Evolutionary conservation across 2,888 invertebrate species (phyloP).

Genomic region (Horisme vitalbata): DNA sequence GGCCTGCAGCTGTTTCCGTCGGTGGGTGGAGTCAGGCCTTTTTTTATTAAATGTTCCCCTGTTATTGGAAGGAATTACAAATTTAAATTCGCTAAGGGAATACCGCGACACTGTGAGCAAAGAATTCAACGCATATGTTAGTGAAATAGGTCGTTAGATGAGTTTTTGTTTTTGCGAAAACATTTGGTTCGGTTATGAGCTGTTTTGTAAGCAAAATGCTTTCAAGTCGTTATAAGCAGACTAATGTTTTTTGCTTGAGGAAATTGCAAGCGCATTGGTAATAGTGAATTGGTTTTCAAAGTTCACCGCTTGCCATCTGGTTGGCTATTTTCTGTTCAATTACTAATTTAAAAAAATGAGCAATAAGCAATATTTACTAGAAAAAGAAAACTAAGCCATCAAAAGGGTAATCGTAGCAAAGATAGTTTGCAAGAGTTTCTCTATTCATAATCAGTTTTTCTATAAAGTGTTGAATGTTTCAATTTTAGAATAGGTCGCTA

Average conservation of each 20-base stretch:
- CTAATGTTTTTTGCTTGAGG: constrained; percentile 4
- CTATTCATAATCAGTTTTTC: too few relatives aligned
- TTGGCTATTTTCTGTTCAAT: constrained; percentile 18
- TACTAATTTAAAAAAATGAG: constrained; percentile 4
- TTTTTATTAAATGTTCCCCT: constrained; percentile 71
- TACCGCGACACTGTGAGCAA: constrained; percentile 60
- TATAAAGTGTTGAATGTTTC: too few relatives aligned
- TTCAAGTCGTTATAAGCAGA: constrained; percentile 4
- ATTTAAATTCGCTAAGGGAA: constrained; percentile 79
- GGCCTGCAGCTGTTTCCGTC: constrained; percentile 79
- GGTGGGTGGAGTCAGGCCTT: constrained; percentile 63
- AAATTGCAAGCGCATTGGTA: constrained; percentile 17
- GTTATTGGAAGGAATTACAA: constrained; percentile 78
- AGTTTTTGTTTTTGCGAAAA: constrained; percentile 32
- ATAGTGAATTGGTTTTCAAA: constrained; percentile 5
- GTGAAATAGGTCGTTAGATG: constrained; percentile 52
- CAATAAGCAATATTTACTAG: constrained; percentile 4
- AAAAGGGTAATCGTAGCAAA: too few relatives aligned
- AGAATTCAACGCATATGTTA: constrained; percentile 76
- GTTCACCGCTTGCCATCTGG: constrained; percentile 21
- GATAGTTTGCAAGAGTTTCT: too few relatives aligned
- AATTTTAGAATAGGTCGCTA: too few relatives aligned
- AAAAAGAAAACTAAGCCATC: not conserved
- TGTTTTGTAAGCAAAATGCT: constrained; percentile 15
- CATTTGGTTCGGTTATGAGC: constrained; percentile 22